Evolutionary conservation across 2,888 invertebrate species (phyloP), one percentile per base, ranked within the genome.

Genomic region (Chromoteleia sp.): DNA sequence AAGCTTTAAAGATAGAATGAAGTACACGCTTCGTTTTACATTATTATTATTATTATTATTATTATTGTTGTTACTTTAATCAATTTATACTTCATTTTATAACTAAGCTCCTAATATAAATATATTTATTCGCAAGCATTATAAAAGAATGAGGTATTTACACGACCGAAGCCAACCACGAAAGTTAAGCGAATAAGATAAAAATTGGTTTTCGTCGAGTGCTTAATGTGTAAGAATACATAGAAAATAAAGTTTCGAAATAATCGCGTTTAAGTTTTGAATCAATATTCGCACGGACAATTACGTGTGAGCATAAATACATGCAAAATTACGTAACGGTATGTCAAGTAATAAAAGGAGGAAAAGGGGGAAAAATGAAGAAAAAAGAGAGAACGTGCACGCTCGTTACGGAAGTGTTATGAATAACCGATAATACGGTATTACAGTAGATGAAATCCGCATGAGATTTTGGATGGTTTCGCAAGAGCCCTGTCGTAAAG

Each of bases 281-380:
- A 78, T 78, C 78, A 73, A 71, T 71, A 78, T 78, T 78, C 59
- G 59, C 78, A 59, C 65, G 78, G 73, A 73, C 71, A 73, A 73
- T 79, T 79, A 59, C 78, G 17, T 56, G 58, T 15, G 33, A 56
- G 56, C 33, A 33, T 71, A 43, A 71, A 41, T 52, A 48, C 33
- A 65, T 63, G 70, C 56, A 54, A 33, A 70, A 71, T 78, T 63
- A 77, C 63, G 33, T 77, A 77, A 77, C 33, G 25, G 41, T 30
- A 59, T 67, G 67, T 25, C 52, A 58, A 8, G 1, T 15, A 43
- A 45, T 21, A 39, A 52, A 73, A 52, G 14, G n/a, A 50, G 21
- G 8, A 19, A 56, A 50, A 29, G 0, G 33, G 33, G 30, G 14
- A 17, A 36, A 25, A 29, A 45, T 12, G 7, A 70, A 5, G 4